Base-by-base conservation (phyloP, 2,888 invertebrate genomes). In the Chalcosyrphus nemorum region DNA sequence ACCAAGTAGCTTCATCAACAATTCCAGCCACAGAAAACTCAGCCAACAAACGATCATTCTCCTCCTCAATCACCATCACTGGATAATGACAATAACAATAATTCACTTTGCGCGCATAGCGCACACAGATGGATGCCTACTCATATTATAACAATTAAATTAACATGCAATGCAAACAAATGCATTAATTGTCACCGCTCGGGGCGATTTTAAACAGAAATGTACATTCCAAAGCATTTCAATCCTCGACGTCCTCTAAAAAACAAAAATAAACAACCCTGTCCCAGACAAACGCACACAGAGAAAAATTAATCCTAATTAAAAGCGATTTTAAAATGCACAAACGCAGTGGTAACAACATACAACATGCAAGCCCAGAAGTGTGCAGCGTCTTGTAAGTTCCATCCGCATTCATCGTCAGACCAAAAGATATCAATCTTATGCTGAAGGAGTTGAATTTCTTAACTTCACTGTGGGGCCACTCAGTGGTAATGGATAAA, bases 351-450 rank as follows among this genome's bases (percentile, higher is more conserved):
- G 29, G 41, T 7, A 9, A 32, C 24, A 32, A 45, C 11, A 63
- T 7, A 35, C 17, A 45, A 11, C 15, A 17, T 3, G 11, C 29
- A 35, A 17, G 9, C 9, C 1, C 45, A 45, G 11, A 45, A 61
- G 29, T 43, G 19, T 19, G 29, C 19, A 56, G 63, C 47, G 17
- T 9, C 43, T 35, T 13, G 13, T 35, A 59, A 61, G 21, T 56
- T 38, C 56, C 38, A 77, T 77, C 70, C 77, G 77, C 77, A 77
- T 77, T 77, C 77, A 35, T 63, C 29, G 68, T 24, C 57, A 7
- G 27, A 19, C 38, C 6, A 50, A 41, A 65, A 47, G 63, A 50
- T 24, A 65, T 17, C 52, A 52, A 45, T 68, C 41, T 43, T 54
- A 27, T 7, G 6, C 21, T 11, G 15, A 4, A 11, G 17, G 29